Conservation (phyloP, 2,797 vertebrate genomes). For the Sardinella longiceps region DNA sequence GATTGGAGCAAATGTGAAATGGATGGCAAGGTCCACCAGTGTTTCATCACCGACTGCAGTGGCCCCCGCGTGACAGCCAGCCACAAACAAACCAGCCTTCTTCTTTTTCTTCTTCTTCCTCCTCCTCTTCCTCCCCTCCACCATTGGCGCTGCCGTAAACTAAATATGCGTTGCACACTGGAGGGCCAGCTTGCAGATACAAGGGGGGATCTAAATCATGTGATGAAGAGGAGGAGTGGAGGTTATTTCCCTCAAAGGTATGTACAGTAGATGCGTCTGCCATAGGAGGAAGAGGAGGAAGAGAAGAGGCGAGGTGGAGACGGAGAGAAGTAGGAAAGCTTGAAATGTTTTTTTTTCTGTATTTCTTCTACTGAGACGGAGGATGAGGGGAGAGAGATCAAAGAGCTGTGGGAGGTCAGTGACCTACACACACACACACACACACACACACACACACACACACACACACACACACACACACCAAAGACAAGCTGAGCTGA, state of each 20-base stretch:
- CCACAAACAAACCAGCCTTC: slow-evolving; percentile 74
- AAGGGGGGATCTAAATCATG: background rate
- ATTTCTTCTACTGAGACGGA: background rate
- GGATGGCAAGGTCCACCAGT: slow-evolving; percentile 79
- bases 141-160: background rate
- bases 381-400: background rate
- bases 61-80: slow-evolving; percentile 70
- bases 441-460: slow-evolving; percentile 4
- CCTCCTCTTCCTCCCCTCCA: background rate
- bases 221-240: too few species aligned
- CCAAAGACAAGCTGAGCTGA: background rate
- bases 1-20: slow-evolving; percentile 82
- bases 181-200: background rate
- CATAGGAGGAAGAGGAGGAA: background rate
- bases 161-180: background rate
- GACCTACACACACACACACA: background rate
- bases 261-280: background rate
- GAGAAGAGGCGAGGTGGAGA: background rate
- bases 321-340: background rate
- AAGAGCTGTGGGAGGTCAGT: background rate
- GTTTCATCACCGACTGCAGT: slow-evolving; percentile 73
- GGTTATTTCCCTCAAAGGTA: background rate
- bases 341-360: background rate
- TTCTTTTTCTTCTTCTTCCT: background rate
- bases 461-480: slow-evolving; percentile 32